Evolutionary conservation across 2,797 vertebrate species (phyloP), one percentile per base, ranked within the genome.

Genomic region (Myripristis murdjan): DNA sequence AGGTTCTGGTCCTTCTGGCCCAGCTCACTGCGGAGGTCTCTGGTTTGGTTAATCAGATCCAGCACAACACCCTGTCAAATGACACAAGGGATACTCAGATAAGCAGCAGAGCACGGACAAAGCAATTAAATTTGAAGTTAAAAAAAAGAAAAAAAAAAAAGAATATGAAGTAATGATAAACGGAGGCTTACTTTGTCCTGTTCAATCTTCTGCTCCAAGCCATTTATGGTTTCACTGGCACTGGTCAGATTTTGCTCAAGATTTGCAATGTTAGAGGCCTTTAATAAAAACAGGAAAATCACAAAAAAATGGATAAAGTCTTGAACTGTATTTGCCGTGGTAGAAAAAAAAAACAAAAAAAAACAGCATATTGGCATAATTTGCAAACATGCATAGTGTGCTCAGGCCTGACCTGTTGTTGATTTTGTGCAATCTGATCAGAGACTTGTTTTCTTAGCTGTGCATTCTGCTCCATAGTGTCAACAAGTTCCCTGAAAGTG

Each of bases 31-130:
- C 97, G 96, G 53, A 97, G 91, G 56, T 96, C 95, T 90, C 95
- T 95, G 86, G 96, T 97, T 92, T 98, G 96, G 82, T 88, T 96
- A 81, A 97, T 96, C 76, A 99, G 93, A 70, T 96, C 95, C 59
- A 96, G 72, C 70, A 98, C 90, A 81, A 96, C 95, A 78, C 94
- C 96, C 97, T 98, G 83, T 33, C 73, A 73, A 88, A 87, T 79
- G 67, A 67, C 5, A 79, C 11, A 63, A 51, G 18, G 18, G 6
- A 15, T 33, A 9, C 61, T 78, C 9, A 75, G 54, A 5, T 33
- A 1, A 6, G 2, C 1, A 48, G 20, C 0, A 37, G 8, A 48
- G 20, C 0, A 37, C 6, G 62, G 9, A 52, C 1, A 22, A 4
- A 15, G 8, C 6, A 20, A 14, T 14, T 5, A 35, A 7, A 55